A percentile compares a stretch with the other conserved stretches of the same genome.
Evolutionary conservation across 2,888 invertebrate species (phyloP).

Genomic region (Chirona hameri): DNA sequence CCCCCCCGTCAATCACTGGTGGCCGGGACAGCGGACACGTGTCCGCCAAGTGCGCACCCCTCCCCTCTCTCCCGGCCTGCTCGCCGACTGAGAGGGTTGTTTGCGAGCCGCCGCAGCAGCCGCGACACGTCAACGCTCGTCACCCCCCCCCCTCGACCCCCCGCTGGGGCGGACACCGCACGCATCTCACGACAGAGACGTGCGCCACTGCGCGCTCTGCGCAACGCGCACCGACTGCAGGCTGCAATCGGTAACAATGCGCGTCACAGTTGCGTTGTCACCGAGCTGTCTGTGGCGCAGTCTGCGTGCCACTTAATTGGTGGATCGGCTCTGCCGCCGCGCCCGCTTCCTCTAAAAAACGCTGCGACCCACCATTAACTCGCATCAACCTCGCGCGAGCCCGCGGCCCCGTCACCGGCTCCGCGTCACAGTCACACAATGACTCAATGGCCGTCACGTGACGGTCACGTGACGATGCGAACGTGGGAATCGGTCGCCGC

Average conservation of each 20-base stretch:
- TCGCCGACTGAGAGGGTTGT: too few species aligned
- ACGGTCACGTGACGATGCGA: neutral
- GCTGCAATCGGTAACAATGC: neutral
- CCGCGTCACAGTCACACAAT: neutral
- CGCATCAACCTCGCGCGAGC: neutral
- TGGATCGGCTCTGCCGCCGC: neutral
- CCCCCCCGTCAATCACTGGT: too few species aligned
- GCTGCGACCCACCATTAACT: neutral
- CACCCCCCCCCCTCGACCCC: too few species aligned
- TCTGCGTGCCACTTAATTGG: neutral
- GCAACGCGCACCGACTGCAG: neutral
- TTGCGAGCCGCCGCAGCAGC: neutral
- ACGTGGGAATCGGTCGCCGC: slow-evolving; percentile 23
- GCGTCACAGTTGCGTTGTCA: neutral
- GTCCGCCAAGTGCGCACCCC: too few species aligned
- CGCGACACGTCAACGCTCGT: neutral
- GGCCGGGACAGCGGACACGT: too few species aligned
- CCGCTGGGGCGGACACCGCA: too few species aligned
- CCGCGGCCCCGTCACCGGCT: neutral
- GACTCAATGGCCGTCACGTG: slow-evolving; percentile 6
- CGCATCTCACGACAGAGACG: too few species aligned
- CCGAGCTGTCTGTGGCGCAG: neutral
- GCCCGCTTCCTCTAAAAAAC: neutral
- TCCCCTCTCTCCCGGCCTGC: too few species aligned
- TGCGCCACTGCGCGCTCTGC: neutral